Percentiles rank a stretch among this genome's conserved stretches.
These are phyloP conservation scores for Trichonephila inaurata DNA, from an alignment of 1,140 invertebrate species.

Conservation along the genomic window DNA sequence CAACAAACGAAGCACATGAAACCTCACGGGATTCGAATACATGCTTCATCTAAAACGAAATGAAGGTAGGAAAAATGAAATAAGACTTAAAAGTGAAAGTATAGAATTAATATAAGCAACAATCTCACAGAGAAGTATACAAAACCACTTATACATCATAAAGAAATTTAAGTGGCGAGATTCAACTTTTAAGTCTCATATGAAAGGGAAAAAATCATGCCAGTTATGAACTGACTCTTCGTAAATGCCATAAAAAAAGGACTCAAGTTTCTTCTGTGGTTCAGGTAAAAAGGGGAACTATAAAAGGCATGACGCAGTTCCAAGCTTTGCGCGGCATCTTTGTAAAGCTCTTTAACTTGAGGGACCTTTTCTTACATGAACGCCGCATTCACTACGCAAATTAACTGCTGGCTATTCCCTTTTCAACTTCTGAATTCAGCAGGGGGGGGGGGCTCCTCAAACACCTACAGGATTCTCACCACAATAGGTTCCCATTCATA, in stretches of 20 bases:
- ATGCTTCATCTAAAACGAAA: too few species aligned
- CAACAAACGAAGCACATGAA: too few species aligned
- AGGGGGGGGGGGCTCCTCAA: not conserved
- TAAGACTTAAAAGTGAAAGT: not conserved
- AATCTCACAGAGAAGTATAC: not conserved
- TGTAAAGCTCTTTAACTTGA: not conserved
- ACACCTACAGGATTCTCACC: not conserved
- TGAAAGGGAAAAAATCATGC: not conserved
- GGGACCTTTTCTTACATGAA: not conserved
- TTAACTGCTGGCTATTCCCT: slow-evolving; percentile 7
- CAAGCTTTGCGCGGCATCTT: not conserved
- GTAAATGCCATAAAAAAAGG: not conserved
- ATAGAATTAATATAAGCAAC: not conserved
- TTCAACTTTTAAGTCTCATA: not conserved
- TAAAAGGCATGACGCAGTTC: not conserved
- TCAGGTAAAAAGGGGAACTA: not conserved
- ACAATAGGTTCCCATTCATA: slow-evolving; percentile 13
- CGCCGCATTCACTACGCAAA: not conserved
- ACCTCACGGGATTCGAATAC: not conserved
- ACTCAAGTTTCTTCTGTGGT: not conserved
- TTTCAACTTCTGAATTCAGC: not conserved
- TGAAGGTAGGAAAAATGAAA: too few species aligned
- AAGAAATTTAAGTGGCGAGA: slow-evolving; percentile 1
- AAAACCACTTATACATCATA: not conserved
- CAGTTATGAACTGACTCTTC: slow-evolving; percentile 9